Evolutionary conservation across 2,113 vertebrate species (phyloP).

Genomic region (Halcyon senegalensis): DNA sequence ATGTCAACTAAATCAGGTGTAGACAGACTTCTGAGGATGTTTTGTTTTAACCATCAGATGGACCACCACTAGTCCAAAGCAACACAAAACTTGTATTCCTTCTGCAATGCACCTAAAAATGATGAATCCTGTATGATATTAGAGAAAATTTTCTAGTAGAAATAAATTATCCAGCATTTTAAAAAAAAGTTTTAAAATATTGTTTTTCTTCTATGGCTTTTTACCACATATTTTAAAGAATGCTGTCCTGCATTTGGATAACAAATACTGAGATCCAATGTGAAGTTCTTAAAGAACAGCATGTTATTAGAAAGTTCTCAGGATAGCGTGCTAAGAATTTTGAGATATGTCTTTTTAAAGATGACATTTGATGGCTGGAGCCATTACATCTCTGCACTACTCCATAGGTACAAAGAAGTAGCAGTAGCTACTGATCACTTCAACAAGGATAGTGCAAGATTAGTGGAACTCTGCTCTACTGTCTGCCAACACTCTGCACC

Average conservation of each 20-base stretch:
- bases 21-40: not conserved
- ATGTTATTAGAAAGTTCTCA: not conserved
- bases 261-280: not conserved
- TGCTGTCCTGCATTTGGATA: not conserved
- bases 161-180: not conserved
- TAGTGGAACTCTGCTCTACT: not conserved
- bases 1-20: fast-evolving
- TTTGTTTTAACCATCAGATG: not conserved
- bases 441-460: not conserved
- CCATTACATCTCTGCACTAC: not conserved
- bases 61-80: not conserved
- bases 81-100: not conserved
- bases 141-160: not conserved
- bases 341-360: not conserved
- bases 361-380: not conserved
- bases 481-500: not conserved
- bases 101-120: not conserved
- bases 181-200: not conserved
- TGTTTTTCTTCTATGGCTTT: not conserved
- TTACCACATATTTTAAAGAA: not conserved
- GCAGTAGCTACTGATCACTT: not conserved
- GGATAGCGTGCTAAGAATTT: not conserved
- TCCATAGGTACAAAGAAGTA: not conserved
- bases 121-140: not conserved
- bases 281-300: not conserved